Evolutionary conservation across 2,888 invertebrate species (phyloP), one percentile per base, ranked within the genome.

Genomic region (Prosapia bicincta): DNA sequence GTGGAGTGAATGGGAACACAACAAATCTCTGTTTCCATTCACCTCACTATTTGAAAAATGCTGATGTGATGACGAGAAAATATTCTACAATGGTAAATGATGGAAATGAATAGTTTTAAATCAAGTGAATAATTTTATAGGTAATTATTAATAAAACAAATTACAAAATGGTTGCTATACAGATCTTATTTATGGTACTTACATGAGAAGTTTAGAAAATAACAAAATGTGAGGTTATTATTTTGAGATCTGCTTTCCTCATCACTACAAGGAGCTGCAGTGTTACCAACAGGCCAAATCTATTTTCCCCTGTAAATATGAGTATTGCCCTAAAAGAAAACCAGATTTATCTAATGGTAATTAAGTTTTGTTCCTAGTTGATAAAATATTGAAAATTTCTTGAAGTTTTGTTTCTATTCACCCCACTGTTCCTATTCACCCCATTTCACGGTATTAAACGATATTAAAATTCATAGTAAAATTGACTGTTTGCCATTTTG

Each of bases 1-100:
- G 71, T 54, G 71, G 71, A 54, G 71, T 71, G 71, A 71, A 71
- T 71, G 54, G 71, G 54, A 71, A 71, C 71, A 71, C 26, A 26
- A 54, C 15, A 71, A 43, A 23, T 54, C 43, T 25, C n/a, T 72
- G 72, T 65, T 72, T 72, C 65, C 25, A 65, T 65, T 72, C 72
- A 72, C 72, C 65, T 24, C 66, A 66, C 76, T 20, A 73, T 32
- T 68, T 66, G 25, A 30, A 73, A 73, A 68, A 13, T 13, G 9
- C 13, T 38, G 38, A 13, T 15, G 13, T 38, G 15, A 38, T 15
- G 13, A 13, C 9, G 9, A 38, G 13, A 38, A 38, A 38, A 38
- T 13, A 38, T 38, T 38, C 38, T 38, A 13, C 15, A 38, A 38
- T 13, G 38, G 15, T 13, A 38, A 38, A 9, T 9, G 38, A 38